These are phyloP conservation scores for Ips typographus DNA, from an alignment of 1,140 invertebrate genomes.

Conservation along the genomic window DNA sequence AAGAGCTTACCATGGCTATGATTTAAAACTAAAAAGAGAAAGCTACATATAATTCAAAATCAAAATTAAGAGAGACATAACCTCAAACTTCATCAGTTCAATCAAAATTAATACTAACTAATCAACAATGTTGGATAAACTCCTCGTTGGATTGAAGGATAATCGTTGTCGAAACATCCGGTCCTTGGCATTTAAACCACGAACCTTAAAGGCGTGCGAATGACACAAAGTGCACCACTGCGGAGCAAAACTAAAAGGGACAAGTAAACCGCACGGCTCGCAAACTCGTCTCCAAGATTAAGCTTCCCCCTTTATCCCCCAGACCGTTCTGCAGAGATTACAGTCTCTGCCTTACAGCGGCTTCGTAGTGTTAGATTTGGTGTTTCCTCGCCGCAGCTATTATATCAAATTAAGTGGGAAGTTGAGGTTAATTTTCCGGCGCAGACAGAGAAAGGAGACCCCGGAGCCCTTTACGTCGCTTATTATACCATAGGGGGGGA, in stretches of 20 bases:
- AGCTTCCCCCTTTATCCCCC: constrained; percentile 3
- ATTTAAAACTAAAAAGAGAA: too few species aligned
- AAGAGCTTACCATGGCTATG: too few species aligned
- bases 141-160: too few species aligned
- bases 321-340: constrained; percentile 22
- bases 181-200: too few species aligned
- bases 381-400: constrained; percentile 30
- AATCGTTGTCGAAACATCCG: too few species aligned
- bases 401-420: constrained; percentile 33
- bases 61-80: too few species aligned
- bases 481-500: background rate
- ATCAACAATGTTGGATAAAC: too few species aligned
- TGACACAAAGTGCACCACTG: background rate
- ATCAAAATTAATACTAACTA: too few species aligned
- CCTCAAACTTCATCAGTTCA: too few species aligned
- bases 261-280: constrained; percentile 9
- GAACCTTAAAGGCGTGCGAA: background rate
- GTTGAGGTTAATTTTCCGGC: constrained; percentile 21
- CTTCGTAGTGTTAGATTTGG: constrained; percentile 30
- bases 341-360: constrained; percentile 30
- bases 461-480: background rate
- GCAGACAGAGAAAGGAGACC: background rate
- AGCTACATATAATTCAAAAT: too few species aligned
- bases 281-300: constrained; percentile 28
- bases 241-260: constrained; percentile 16